These are phyloP conservation scores for Peromyscus melanophrys DNA, from an alignment of 2,797 vertebrate species.

Conservation along the genomic window DNA sequence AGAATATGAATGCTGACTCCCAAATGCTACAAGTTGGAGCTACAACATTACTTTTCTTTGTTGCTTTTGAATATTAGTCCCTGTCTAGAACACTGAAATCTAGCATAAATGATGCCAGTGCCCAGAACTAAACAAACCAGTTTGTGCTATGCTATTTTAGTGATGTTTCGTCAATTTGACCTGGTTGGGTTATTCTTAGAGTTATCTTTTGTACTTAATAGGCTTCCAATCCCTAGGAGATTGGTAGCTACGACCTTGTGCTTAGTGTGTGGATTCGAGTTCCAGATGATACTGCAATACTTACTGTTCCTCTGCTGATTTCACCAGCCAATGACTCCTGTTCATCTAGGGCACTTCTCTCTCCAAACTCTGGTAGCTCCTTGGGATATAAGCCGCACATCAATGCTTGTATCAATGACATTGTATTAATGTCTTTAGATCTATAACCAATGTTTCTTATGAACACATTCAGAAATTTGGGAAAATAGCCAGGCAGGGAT, in stretches of 20 bases:
- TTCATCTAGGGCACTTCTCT: not conserved
- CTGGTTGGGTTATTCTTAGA: not conserved
- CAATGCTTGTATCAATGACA: not conserved
- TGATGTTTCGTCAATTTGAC: not conserved
- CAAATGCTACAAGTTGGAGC: not conserved
- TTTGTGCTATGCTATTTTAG: not conserved
- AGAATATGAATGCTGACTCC: not conserved
- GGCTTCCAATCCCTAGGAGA: not conserved
- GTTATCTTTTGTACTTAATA: not conserved
- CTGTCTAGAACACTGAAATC: not conserved
- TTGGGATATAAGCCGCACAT: not conserved
- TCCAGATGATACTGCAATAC: too few relatives aligned
- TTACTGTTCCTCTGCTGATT: not conserved
- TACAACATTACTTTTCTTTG: not conserved
- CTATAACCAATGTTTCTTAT: not conserved
- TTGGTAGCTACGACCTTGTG: not conserved
- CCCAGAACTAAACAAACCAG: not conserved
- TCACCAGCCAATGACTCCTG: not conserved
- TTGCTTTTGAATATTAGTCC: not conserved
- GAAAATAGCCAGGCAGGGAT: too few relatives aligned
- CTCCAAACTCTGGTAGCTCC: not conserved
- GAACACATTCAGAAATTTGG: not conserved
- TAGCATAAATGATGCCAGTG: not conserved
- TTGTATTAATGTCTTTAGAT: not conserved
- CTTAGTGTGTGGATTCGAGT: not conserved